phyloP scores from a whole-genome alignment of 2,888 invertebrate species.

The Lasioglossum zephyrum region DNA sequence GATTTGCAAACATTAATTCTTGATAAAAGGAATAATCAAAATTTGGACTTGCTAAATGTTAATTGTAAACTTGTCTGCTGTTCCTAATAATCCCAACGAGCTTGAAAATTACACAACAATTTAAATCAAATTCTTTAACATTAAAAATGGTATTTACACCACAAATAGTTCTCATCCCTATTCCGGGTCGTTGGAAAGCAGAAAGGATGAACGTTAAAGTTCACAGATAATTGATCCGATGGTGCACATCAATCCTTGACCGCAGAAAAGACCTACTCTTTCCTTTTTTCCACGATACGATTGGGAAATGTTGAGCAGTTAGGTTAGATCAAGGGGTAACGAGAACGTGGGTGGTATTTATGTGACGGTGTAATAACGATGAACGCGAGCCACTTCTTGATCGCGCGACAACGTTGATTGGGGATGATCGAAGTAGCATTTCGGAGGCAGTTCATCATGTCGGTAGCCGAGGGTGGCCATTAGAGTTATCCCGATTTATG shows the following conservation, averaged over 20 bases:
- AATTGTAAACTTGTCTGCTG: too few relatives aligned
- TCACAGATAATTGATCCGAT: constrained; percentile 12
- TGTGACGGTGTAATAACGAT: constrained; percentile 72
- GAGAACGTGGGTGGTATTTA: constrained; percentile 73
- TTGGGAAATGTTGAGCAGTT: constrained; percentile 32
- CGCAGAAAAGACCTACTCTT: constrained; percentile 36
- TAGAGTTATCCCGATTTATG: constrained; percentile 25
- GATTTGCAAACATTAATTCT: background rate
- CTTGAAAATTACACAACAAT: background rate
- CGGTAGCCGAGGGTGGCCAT: constrained; percentile 16
- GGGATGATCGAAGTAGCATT: constrained; percentile 66
- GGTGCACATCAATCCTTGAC: constrained; percentile 28
- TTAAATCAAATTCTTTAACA: background rate
- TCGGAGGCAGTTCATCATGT: constrained; percentile 41
- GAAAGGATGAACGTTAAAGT: background rate
- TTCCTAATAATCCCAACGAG: background rate
- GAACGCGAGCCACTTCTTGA: constrained; percentile 64
- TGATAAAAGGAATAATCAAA: background rate
- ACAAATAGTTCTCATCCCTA: background rate
- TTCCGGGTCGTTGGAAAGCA: background rate
- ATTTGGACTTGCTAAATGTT: background rate
- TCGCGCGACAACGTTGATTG: constrained; percentile 78
- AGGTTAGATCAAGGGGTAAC: constrained; percentile 1
- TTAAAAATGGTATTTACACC: too few relatives aligned
- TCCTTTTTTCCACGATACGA: constrained; percentile 55